Evolutionary conservation across 2,113 vertebrate species (phyloP), one percentile per base, ranked within the genome.

Genomic region (Scophthalmus maximus): DNA sequence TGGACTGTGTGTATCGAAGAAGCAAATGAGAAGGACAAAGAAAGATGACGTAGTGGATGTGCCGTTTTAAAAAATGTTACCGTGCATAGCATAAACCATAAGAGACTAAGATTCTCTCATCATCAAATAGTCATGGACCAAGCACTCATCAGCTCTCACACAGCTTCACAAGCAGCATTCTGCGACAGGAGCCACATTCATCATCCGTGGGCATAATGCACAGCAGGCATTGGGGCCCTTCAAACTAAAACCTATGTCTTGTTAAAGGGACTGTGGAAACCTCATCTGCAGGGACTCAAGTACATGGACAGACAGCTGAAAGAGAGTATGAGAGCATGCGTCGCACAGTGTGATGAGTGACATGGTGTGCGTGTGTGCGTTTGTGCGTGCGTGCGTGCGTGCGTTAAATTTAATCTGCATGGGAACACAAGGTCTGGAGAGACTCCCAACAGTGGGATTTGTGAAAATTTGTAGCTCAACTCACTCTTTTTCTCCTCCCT

Each of bases 391-490:
- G 38, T 62, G 27, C 55, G 51, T 44, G 52, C 38, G 60, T 73
- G 25, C 57, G 65, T 68, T 15, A 26, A 46, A 71, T 82, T 89
- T 88, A 88, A 87, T 90, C 86, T 85, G 83, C 67, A 71, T 49
- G 62, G 73, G 73, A 83, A 88, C 78, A 88, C 53, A 47, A 71
- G 59, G 77, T 79, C 79, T 91, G 87, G 89, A 85, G 75, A 60
- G 70, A 76, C 63, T 91, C 83, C 86, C 85, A 81, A 61, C 40
- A 65, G 61, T 73, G 59, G 82, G 86, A 91, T 87, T 90, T 91
- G 50, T 86, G 77, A 80, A 81, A 90, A 85, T 89, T 83, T 87
- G 59, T 53, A 49, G 72, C 79, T 84, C 56, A 69, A 69, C 69
- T 75, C 71, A 65, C 73, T 72, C 56, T 78, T 64, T 52, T 56